Evolutionary conservation across 1,140 invertebrate genomes (phyloP).

Genomic region (Nephila pilipes): DNA sequence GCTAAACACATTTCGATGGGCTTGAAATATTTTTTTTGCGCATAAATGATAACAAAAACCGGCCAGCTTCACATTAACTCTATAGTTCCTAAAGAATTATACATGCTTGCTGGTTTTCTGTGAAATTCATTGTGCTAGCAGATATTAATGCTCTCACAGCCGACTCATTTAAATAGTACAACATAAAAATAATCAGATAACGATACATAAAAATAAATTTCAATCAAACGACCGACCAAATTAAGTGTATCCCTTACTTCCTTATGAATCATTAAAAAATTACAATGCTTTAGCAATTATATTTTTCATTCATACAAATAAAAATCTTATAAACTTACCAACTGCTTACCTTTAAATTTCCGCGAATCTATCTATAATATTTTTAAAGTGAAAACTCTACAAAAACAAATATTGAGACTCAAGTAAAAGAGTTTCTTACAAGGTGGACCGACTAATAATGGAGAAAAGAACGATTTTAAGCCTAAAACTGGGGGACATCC

Average conservation of each 20-base stretch:
- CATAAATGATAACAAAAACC: conserved; percentile 85
- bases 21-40: conserved; percentile 85
- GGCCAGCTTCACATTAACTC: conserved; percentile 82
- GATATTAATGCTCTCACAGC: conserved; percentile 77
- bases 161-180: conserved; percentile 15
- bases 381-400: not conserved
- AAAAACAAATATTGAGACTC: conserved; percentile 7
- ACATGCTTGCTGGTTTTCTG: conserved; percentile 81
- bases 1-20: conserved; percentile 87
- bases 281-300: not conserved
- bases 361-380: not conserved
- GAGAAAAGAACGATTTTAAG: conserved; percentile 65
- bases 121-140: conserved; percentile 81
- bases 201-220: not conserved
- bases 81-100: conserved; percentile 82
- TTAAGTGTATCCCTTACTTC: too few relatives aligned
- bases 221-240: too few relatives aligned
- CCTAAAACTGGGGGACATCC: conserved; percentile 74
- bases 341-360: not conserved
- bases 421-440: conserved; percentile 10
- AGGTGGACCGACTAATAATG: conserved; percentile 75
- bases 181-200: not conserved
- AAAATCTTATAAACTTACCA: not conserved
- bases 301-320: conserved; percentile 5
- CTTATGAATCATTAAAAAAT: too few relatives aligned